Percentiles rank a stretch among this genome's conserved stretches.
These are phyloP conservation scores for Formica selysi DNA, from an alignment of 1,140 invertebrate species.

Conservation along the genomic window DNA sequence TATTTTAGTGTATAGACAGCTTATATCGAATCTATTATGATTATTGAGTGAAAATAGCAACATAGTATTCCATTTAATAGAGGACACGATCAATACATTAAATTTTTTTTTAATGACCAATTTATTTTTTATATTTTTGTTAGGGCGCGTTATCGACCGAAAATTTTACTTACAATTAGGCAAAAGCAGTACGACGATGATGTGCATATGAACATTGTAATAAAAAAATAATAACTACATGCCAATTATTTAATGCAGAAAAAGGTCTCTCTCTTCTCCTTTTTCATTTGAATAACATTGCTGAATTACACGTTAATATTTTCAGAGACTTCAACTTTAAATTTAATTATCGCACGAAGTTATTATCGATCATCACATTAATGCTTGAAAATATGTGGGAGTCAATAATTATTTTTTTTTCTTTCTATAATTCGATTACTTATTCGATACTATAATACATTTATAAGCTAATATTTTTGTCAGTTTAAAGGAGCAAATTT, in stretches of 20 bases:
- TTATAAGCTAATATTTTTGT: conserved; percentile 7
- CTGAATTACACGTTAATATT: conserved; percentile 24
- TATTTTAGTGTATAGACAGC: conserved; percentile 47
- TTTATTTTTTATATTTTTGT: background rate
- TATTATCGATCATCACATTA: conserved; percentile 9
- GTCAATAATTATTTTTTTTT: conserved; percentile 5
- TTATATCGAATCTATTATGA: conserved; percentile 31
- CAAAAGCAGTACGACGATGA: conserved; percentile 3
- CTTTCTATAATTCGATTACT: conserved; percentile 3
- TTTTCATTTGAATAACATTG: conserved; percentile 30
- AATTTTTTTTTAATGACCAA: conserved; percentile 8
- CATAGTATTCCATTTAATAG: conserved; percentile 18
- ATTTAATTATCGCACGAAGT: conserved; percentile 15
- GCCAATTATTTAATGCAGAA: background rate
- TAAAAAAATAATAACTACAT: conserved; percentile 8
- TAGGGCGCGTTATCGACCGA: background rate
- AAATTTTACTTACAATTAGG: background rate
- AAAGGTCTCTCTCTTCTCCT: background rate
- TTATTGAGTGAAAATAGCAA: conserved; percentile 43
- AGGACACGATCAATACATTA: conserved; percentile 1
- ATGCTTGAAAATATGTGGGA: conserved; percentile 14
- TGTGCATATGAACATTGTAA: conserved; percentile 5
- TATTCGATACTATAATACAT: conserved; percentile 28
- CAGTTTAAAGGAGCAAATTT: background rate
- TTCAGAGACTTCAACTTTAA: conserved; percentile 18